Base-by-base conservation (phyloP, 2,113 vertebrate genomes). In the Zosterops pallidus region DNA sequence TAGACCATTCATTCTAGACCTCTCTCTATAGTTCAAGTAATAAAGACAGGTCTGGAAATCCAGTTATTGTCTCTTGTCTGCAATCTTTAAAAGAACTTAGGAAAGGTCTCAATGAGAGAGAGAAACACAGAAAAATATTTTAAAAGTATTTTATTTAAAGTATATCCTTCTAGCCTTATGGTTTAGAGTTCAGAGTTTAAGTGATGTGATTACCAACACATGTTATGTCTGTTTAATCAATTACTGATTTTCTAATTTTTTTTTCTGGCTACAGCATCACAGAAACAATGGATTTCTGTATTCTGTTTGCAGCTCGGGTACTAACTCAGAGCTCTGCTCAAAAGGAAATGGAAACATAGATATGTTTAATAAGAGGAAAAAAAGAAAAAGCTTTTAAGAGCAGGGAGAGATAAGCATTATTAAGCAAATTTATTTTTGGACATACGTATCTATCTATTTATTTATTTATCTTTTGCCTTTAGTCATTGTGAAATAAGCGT, bases 1-100 rank as follows among this genome's bases (percentile, higher is more conserved):
- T 76, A 42, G 47, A 87, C 35, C 26, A 26, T 89, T 94, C 46
- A 86, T 55, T 83, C 78, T 90, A 46, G 59, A 85, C 3, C 2
- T 87, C 55, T 85, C 65, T 79, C 87, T 83, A 53, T 69, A 91
- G 46, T 67, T 79, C 65, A 62, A 92, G 67, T 77, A 82, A 89
- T 91, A 96, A 84, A 84, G 89, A 87, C 65, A 82, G 23, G 46
- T 78, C 94, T 97, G 93, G 87, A 95, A 97, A 95, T 87, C 25
- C 37, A 76, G 91, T 96, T 95, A 89, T 56, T 0, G 2, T 76
- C 81, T 83, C 65, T 60, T 84, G 62, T 79, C 92, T 87, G 60
- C 70, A 68, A 29, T 71, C n/a, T 76, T 90, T 86, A 72, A 81
- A 92, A 94, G 56, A 89, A 64, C 7, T 80, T 86, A 64, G 29